These are phyloP conservation scores for Loris lydekkerianus DNA, from an alignment of 2,797 vertebrate genomes.

Conservation along the genomic window DNA sequence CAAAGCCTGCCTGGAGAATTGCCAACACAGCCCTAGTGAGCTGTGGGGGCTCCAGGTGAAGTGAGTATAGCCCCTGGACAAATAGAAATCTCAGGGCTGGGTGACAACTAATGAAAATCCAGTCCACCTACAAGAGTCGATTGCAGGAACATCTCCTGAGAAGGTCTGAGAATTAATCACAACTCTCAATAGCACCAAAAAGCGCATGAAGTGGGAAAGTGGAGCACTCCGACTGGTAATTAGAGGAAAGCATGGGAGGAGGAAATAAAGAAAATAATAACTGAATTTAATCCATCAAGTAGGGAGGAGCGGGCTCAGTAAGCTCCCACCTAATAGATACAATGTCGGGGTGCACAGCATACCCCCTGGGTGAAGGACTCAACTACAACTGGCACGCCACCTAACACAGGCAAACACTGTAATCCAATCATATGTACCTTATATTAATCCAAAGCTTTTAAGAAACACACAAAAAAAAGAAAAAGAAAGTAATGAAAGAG, in stretches of 20 bases:
- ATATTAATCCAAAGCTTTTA: too few species aligned
- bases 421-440: too few species aligned
- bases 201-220: fast-evolving
- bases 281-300: too few species aligned
- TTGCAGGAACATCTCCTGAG: background rate
- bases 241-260: background rate
- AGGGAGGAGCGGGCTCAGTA: too few species aligned
- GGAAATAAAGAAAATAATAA: background rate
- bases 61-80: background rate
- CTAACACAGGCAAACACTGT: too few species aligned
- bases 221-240: background rate
- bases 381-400: too few species aligned
- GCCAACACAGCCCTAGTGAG: background rate
- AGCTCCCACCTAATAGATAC: too few species aligned
- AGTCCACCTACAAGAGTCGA: background rate
- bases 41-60: background rate
- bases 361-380: too few species aligned
- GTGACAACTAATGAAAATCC: background rate
- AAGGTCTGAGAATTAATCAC: background rate
- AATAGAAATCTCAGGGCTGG: background rate
- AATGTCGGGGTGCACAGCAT: too few species aligned
- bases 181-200: background rate
- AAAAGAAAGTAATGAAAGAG: background rate
- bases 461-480: too few species aligned
- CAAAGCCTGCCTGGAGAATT: background rate